phyloP scores from a whole-genome alignment of 2,113 vertebrate genomes.

The Apteryx owenii region DNA sequence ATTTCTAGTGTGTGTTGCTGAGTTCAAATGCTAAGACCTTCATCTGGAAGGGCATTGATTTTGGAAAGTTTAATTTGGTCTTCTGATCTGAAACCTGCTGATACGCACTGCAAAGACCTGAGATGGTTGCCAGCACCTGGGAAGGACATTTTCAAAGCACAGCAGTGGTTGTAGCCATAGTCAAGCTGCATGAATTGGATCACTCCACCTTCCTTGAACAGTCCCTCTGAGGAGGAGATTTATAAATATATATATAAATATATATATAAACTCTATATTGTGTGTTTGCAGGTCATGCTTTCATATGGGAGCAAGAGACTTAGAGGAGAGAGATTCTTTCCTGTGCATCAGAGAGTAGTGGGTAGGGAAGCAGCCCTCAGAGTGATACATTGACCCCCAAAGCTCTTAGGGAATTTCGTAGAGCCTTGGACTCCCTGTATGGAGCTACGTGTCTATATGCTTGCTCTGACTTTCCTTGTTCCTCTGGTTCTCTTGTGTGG shows the following conservation, averaged over 20 bases:
- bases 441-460: background rate
- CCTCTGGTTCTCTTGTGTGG: background rate
- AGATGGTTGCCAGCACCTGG: constrained; percentile 22
- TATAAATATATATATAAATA: background rate
- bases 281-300: constrained; percentile 5
- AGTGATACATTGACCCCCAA: background rate
- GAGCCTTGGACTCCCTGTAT: background rate
- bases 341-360: background rate
- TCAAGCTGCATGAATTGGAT: constrained; percentile 14
- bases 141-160: constrained; percentile 7
- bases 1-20: background rate
- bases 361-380: background rate
- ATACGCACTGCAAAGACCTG: background rate
- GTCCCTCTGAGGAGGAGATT: background rate
- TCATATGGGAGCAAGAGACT: background rate
- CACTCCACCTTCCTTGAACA: background rate
- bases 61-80: constrained; percentile 16
- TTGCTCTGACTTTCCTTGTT: background rate
- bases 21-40: background rate
- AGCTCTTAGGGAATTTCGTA: constrained; percentile 7
- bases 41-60: background rate
- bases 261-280: background rate
- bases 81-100: constrained; percentile 19
- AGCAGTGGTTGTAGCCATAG: constrained; percentile 22
- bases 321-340: background rate